Evolutionary conservation across 2,797 vertebrate species (phyloP), one percentile per base, ranked within the genome.

Genomic region (Coranthus polyacanthus): DNA sequence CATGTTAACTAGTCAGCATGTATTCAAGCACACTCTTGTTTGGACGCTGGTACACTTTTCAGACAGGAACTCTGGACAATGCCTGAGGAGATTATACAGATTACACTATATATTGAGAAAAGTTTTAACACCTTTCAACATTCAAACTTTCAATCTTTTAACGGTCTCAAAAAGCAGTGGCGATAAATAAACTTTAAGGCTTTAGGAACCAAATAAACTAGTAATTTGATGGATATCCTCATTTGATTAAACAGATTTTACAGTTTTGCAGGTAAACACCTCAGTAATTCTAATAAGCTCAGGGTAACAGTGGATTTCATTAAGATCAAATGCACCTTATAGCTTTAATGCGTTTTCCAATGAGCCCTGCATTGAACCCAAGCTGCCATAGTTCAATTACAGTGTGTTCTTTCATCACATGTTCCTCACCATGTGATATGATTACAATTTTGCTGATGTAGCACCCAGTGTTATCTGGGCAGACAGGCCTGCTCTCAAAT

Each of bases 261-360:
- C n/a, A n/a, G 7, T 22, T 12, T 21, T 0, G 45, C 29, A 57
- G 9, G 22, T 36, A 12, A 55, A 21, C 37, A 61, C 39, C 5
- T 42, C 20, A 36, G 57, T 52, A 52, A 39, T 21, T 34, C 10
- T 10, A 39, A 32, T 26, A 7, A 52, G 24, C 26, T 43, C 34
- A 29, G n/a, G 13, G 36, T 15, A 15, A 41, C 42, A 53, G 26
- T 39, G 36, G 52, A 17, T 36, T 49, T 44, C 12, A 59, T 21
- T 20, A 17, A 58, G 26, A 37, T 21, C 21, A 29, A 57, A 67
- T 12, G 41, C 58, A 15, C 26, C 6, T 6, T 36, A 24, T 26
- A 8, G 20, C 26, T 18, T 17, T 34, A 34, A 38, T 16, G 47
- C 10, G 11, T 54, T 62, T 69, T 43, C 34, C 34, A 63, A n/a